These are phyloP conservation scores for Brachyopa scutellaris DNA, from an alignment of 2,888 invertebrate species.

Conservation along the genomic window DNA sequence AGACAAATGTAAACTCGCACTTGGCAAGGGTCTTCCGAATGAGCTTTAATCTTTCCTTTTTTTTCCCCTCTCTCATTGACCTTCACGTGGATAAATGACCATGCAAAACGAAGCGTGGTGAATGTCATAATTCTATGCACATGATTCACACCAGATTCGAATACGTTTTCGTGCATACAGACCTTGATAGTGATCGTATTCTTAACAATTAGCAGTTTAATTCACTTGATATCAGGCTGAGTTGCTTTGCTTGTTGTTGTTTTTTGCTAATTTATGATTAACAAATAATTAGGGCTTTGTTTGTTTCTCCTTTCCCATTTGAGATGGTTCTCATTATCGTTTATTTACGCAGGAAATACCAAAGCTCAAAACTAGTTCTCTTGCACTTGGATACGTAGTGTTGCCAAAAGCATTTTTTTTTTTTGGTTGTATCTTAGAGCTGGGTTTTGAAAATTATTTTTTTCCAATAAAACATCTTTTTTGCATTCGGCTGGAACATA, in stretches of 20 bases:
- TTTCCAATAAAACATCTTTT: too few relatives aligned
- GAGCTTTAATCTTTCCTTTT: background rate
- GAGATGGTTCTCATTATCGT: background rate
- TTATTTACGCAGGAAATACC: too few relatives aligned
- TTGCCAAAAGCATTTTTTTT: too few relatives aligned
- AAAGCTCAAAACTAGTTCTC: too few relatives aligned
- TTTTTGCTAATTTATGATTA: background rate
- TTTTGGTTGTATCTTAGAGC: too few relatives aligned
- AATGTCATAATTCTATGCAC: slow-evolving; percentile 18
- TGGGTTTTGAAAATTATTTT: too few relatives aligned
- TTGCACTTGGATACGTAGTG: too few relatives aligned
- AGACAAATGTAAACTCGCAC: too few relatives aligned
- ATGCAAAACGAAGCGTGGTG: background rate
- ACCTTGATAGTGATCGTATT: slow-evolving; percentile 27
- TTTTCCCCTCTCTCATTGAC: background rate
- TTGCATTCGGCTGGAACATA: too few relatives aligned
- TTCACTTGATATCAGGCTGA: background rate
- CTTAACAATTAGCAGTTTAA: slow-evolving; percentile 16
- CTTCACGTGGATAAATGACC: slow-evolving; percentile 1
- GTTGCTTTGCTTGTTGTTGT: background rate
- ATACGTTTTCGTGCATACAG: background rate
- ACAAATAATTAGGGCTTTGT: background rate
- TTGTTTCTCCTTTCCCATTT: background rate
- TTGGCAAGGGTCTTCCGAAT: background rate
- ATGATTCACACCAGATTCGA: slow-evolving; percentile 15